These are phyloP conservation scores for Sardina pilchardus DNA, from an alignment of 2,113 vertebrate species.

Conservation along the genomic window DNA sequence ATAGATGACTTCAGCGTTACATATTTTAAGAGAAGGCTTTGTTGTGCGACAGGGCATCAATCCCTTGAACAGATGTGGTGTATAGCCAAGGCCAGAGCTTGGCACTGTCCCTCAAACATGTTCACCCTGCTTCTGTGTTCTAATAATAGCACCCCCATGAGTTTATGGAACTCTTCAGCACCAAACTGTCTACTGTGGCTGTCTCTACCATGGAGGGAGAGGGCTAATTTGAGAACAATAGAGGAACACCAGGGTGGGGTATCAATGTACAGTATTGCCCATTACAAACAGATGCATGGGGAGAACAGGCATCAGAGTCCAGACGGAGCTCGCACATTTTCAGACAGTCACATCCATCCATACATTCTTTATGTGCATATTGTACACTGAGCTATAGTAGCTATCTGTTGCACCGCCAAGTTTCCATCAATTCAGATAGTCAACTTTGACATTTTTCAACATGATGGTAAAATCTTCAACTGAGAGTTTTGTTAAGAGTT, in stretches of 20 bases:
- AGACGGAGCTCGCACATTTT: slow-evolving; percentile 3
- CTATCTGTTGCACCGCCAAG: background rate
- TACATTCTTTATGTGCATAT: background rate
- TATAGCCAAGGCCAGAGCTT: slow-evolving; percentile 19
- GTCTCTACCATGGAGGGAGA: slow-evolving; percentile 8
- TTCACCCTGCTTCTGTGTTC: background rate
- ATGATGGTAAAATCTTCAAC: background rate
- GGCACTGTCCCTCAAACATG: slow-evolving; percentile 15
- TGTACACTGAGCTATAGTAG: background rate
- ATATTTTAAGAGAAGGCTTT: slow-evolving; percentile 1
- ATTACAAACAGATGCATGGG: slow-evolving; percentile 5
- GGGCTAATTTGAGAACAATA: slow-evolving; percentile 46
- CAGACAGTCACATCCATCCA: slow-evolving; percentile 1
- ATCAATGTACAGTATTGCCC: background rate
- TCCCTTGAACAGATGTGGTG: slow-evolving; percentile 22
- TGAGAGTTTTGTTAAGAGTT: too few species aligned
- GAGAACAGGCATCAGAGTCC: background rate
- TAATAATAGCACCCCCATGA: slow-evolving; percentile 22
- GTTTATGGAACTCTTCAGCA: slow-evolving; percentile 21
- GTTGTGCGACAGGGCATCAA: background rate
- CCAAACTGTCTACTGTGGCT: slow-evolving; percentile 14
- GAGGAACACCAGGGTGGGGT: background rate
- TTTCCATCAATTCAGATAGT: too few species aligned
- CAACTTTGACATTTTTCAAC: background rate
- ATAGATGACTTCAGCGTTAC: background rate